Evolutionary conservation across 2,888 invertebrate genomes (phyloP).

Genomic region (Agonopterix alstromeriana): DNA sequence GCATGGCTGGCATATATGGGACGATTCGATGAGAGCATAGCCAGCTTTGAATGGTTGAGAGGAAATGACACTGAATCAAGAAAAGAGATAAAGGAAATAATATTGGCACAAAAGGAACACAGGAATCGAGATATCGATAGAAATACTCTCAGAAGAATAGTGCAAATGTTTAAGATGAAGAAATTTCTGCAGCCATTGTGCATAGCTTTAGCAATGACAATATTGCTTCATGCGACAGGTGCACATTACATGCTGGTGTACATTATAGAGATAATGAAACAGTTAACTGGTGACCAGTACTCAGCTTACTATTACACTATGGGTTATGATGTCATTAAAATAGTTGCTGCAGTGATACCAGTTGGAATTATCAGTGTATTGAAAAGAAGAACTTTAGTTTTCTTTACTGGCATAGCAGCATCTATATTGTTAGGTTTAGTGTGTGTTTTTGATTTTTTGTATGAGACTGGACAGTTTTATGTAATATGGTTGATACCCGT

Average conservation of each 20-base stretch:
- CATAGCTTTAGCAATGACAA: too few relatives aligned
- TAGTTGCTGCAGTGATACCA: neutral
- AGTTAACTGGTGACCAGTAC: neutral
- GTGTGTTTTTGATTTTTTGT: neutral
- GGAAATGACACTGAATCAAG: constrained; percentile 11
- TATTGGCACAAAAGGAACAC: constrained; percentile 14
- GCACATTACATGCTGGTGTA: neutral
- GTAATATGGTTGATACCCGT: neutral
- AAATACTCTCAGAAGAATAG: neutral
- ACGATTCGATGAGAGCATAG: constrained; percentile 13
- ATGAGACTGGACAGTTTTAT: neutral
- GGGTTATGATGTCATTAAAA: neutral
- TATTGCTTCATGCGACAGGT: neutral
- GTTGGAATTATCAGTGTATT: neutral
- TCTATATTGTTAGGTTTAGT: neutral
- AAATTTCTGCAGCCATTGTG: too few relatives aligned
- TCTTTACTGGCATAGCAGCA: neutral
- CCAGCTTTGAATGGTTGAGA: constrained; percentile 14
- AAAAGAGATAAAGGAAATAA: constrained; percentile 13
- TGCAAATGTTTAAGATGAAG: too few relatives aligned
- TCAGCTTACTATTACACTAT: neutral
- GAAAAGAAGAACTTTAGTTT: neutral
- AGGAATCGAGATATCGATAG: neutral
- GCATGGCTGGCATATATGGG: constrained; percentile 18
- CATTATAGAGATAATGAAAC: neutral